A percentile compares a stretch with the other conserved stretches of the same genome.
Evolutionary conservation across 2,888 invertebrate genomes (phyloP).

Genomic region (Ditula angustiorana): DNA sequence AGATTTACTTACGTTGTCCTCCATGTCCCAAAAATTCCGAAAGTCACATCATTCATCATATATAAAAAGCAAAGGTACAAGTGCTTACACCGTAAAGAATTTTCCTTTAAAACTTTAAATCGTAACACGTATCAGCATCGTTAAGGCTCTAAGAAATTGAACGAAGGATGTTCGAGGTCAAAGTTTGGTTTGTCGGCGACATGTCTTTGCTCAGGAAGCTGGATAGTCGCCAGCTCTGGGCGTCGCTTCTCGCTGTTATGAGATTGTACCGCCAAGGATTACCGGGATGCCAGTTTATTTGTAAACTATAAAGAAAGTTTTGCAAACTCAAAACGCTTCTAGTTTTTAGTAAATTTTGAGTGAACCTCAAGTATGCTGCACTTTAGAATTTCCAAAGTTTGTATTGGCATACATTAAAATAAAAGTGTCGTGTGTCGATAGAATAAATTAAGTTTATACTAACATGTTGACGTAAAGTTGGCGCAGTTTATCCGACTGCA

Average conservation of each 20-base stretch:
- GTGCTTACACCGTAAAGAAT: too few species aligned
- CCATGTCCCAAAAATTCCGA: too few species aligned
- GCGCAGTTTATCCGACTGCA: not conserved
- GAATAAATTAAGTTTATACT: not conserved
- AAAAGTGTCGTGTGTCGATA: not conserved
- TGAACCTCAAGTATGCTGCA: not conserved
- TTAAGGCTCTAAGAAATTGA: slow-evolving; percentile 27
- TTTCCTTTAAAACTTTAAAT: slow-evolving; percentile 8
- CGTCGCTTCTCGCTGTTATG: slow-evolving; percentile 32
- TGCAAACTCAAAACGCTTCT: not conserved
- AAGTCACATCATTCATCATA: too few species aligned
- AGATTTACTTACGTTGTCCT: too few species aligned
- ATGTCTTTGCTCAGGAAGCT: slow-evolving; percentile 25
- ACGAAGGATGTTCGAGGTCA: slow-evolving; percentile 32
- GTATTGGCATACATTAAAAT: not conserved
- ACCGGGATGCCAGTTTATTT: slow-evolving; percentile 32
- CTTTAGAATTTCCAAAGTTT: not conserved
- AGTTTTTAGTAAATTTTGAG: not conserved
- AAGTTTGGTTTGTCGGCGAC: slow-evolving; percentile 38
- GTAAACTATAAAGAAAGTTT: slow-evolving; percentile 23
- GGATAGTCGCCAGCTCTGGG: slow-evolving; percentile 31
- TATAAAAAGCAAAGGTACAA: too few species aligned
- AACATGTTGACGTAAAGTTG: not conserved
- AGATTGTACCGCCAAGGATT: slow-evolving; percentile 35
- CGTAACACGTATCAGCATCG: slow-evolving; percentile 30